These are phyloP conservation scores for Rhynchotus rufescens DNA, from an alignment of 2,797 vertebrate species.

Conservation along the genomic window DNA sequence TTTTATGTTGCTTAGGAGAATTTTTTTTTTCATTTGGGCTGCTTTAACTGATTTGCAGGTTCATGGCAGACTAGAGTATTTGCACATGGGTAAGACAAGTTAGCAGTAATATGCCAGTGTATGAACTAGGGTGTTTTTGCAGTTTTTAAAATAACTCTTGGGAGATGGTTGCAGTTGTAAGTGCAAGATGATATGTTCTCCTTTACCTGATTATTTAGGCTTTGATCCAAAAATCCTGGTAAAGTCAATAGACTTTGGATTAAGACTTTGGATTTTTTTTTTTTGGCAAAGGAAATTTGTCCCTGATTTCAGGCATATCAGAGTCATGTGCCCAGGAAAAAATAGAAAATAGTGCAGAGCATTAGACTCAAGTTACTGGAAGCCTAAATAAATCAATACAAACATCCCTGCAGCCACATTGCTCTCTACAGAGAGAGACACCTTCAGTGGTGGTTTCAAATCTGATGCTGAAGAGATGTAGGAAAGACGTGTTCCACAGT, in stretches of 20 bases:
- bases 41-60: constrained; percentile 10
- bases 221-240: constrained; percentile 15
- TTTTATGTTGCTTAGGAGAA: not conserved
- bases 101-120: constrained; percentile 3
- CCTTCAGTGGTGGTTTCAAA: not conserved
- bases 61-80: constrained; percentile 3
- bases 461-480: not conserved
- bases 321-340: not conserved
- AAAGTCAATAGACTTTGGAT: constrained; percentile 3
- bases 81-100: constrained; percentile 19
- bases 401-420: not conserved
- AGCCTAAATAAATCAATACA: not conserved
- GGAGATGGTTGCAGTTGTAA: constrained; percentile 10
- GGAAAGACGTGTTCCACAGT: not conserved
- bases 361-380: not conserved
- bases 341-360: not conserved
- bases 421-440: not conserved
- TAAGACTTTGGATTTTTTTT: not conserved
- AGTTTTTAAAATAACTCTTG: constrained; percentile 28
- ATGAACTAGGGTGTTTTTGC: constrained; percentile 9
- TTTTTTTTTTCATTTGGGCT: not conserved
- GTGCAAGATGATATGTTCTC: constrained; percentile 5
- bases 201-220: constrained; percentile 38
- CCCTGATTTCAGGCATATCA: not conserved
- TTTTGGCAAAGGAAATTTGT: not conserved